Base-by-base conservation (phyloP, 1,140 invertebrate species). In the Eubasilissa regina region DNA sequence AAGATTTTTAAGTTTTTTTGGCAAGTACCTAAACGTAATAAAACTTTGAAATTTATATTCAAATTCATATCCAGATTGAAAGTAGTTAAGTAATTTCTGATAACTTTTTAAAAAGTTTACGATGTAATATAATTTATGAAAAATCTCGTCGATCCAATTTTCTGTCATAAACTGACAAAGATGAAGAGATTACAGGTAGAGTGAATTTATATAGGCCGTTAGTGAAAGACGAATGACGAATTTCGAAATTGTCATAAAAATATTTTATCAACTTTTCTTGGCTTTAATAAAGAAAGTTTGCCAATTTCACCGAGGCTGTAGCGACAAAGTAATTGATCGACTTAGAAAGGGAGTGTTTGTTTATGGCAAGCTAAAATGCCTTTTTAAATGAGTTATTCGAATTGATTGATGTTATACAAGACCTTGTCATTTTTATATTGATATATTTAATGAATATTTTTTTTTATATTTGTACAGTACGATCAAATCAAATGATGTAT, bases 271-370 rank as follows among this genome's bases (percentile, higher is more conserved):
- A 70, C 66, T 70, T 70, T 70, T 70, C 47, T 17, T 3, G 45
- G 11, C 43, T 15, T 70, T 70, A 70, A 48, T 78, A 66, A 21
- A 53, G 62, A 72, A 78, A 78, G 47, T 78, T 78, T 78, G 4
- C n/a, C 60, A 77, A 77, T 80, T 80, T 80, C 66, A 13, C 10
- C 11, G 45, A 25, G 47, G 75, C 17, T 73, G 62, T 47, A 44
- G 73, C 64, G 78, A 79, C 43, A 80, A 56, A 44, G 62, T 80
- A 80, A 80, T 80, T 77, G 79, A 80, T 80, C 79, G 56, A 51
- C 47, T 51, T 44, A 0, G 44, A 43, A 73, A 43, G 21, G 4
- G 35, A 21, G 21, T 35, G 13, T 35, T 64, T 25, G 60, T 64
- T 64, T 19, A 64, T 25, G 60, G 60, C 8, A 12, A 64, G 13